Percentiles rank a stretch among this genome's conserved stretches.
phyloP scores from a whole-genome alignment of 2,888 invertebrate genomes.

The Ganaspis brasiliensis region DNA sequence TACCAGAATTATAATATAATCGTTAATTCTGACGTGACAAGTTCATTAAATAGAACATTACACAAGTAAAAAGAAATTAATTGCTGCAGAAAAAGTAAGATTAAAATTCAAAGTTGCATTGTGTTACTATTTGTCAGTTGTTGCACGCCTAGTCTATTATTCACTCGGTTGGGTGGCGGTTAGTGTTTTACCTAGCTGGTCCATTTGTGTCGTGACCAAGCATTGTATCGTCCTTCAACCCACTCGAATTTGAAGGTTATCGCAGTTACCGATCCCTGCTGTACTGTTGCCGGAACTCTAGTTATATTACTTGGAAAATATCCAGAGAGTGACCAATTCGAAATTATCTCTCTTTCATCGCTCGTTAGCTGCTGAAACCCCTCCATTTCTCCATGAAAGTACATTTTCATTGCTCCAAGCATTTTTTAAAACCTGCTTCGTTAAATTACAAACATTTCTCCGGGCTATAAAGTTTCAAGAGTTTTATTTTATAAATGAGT shows the following conservation, averaged over 20 bases:
- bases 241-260: constrained; percentile 12
- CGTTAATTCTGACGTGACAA: too few species aligned
- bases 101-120: constrained; percentile 36
- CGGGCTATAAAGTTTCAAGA: background rate
- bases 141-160: constrained; percentile 65
- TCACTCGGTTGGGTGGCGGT: constrained; percentile 58
- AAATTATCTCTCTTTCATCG: constrained; percentile 55
- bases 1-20: too few species aligned
- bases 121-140: constrained; percentile 69
- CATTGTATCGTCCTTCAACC: constrained; percentile 48
- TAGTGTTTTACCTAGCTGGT: constrained; percentile 55
- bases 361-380: constrained; percentile 49
- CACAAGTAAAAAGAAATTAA: too few species aligned
- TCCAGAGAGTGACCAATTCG: constrained; percentile 54
- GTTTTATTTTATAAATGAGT: background rate
- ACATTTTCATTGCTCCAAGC: constrained; percentile 60
- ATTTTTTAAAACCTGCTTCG: background rate
- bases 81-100: background rate
- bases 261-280: background rate
- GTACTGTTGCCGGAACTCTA: background rate
- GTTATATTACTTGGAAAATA: constrained; percentile 53
- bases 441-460: background rate
- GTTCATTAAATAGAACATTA: too few species aligned
- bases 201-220: constrained; percentile 44
- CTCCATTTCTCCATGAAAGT: constrained; percentile 58